Conservation (phyloP, 2,113 vertebrate species). For the Triplophysa dalaica region DNA sequence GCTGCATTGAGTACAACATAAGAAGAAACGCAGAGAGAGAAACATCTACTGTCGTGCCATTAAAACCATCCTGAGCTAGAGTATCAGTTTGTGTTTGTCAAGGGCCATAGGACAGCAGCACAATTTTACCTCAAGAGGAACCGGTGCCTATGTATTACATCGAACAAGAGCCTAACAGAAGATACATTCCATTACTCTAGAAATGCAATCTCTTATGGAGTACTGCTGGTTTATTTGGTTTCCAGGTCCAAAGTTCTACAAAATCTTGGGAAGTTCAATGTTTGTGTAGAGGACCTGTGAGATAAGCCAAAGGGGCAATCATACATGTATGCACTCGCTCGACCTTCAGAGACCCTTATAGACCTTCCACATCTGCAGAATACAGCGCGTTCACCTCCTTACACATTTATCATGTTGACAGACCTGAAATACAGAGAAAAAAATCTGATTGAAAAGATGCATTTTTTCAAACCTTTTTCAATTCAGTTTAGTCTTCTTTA, state of each 20-base stretch:
- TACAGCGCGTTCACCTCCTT: background rate
- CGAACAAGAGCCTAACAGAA: background rate
- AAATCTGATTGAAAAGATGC: background rate
- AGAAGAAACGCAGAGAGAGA: too few species aligned
- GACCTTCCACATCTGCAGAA: background rate
- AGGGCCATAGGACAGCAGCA: background rate
- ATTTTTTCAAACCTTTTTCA: background rate
- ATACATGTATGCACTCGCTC: conserved; percentile 8
- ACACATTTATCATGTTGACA: conserved; percentile 9
- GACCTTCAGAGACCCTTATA: background rate
- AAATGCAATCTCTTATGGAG: background rate
- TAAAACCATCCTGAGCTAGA: background rate
- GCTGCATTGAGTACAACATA: background rate
- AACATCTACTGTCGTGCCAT: too few species aligned
- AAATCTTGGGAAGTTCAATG: conserved; percentile 2
- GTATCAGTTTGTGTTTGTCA: background rate
- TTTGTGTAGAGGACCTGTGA: conserved; percentile 4
- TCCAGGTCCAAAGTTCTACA: background rate
- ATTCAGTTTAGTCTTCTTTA: too few species aligned
- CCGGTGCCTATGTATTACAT: background rate
- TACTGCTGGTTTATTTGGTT: conserved; percentile 5
- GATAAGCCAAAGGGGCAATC: background rate
- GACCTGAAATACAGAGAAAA: conserved; percentile 13
- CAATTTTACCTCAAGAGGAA: background rate
- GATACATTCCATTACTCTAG: background rate